These are phyloP conservation scores for Gobionotothen gibberifrons DNA, from an alignment of 2,797 vertebrate genomes.

Conservation along the genomic window DNA sequence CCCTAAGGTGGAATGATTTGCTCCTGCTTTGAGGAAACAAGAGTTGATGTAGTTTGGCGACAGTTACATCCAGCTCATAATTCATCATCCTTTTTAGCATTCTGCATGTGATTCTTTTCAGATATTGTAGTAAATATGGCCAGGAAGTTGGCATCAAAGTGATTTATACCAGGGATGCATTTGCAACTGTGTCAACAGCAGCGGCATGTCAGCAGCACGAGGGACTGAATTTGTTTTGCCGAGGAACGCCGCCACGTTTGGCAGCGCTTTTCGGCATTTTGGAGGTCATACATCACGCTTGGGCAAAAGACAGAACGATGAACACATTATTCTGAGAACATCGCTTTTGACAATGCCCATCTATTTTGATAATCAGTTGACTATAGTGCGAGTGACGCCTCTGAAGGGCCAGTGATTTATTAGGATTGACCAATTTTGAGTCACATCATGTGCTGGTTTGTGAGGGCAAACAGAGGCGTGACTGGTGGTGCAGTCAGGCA, in stretches of 20 bases:
- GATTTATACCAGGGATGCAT: slow-evolving; percentile 60
- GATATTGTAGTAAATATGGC: slow-evolving; percentile 31
- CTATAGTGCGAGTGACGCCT: slow-evolving; percentile 67
- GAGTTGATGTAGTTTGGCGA: slow-evolving; percentile 14
- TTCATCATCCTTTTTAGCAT: slow-evolving; percentile 36
- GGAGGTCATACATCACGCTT: slow-evolving; percentile 68
- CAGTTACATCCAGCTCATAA: slow-evolving; percentile 24
- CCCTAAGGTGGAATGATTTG: slow-evolving; percentile 10
- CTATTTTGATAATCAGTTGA: slow-evolving; percentile 78
- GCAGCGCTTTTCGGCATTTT: slow-evolving; percentile 58
- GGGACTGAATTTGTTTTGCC: slow-evolving; percentile 49
- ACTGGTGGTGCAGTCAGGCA: slow-evolving; percentile 77
- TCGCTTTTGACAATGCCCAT: slow-evolving; percentile 77
- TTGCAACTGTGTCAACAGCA: slow-evolving; percentile 62
- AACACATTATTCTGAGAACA: slow-evolving; percentile 76
- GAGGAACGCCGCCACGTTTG: slow-evolving; percentile 41
- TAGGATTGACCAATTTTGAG: slow-evolving; percentile 78
- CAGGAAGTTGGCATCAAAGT: slow-evolving; percentile 50
- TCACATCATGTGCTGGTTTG: slow-evolving; percentile 74
- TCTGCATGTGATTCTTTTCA: slow-evolving; percentile 59
- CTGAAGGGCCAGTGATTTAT: slow-evolving; percentile 73
- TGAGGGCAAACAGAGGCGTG: slow-evolving; percentile 77
- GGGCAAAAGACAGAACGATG: slow-evolving; percentile 65
- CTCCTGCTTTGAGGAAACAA: slow-evolving; percentile 14
- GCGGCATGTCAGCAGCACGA: slow-evolving; percentile 49